A percentile compares a stretch with the other conserved stretches of the same genome.
Conservation (phyloP, 1,140 invertebrate species). For the Idris sp. region DNA sequence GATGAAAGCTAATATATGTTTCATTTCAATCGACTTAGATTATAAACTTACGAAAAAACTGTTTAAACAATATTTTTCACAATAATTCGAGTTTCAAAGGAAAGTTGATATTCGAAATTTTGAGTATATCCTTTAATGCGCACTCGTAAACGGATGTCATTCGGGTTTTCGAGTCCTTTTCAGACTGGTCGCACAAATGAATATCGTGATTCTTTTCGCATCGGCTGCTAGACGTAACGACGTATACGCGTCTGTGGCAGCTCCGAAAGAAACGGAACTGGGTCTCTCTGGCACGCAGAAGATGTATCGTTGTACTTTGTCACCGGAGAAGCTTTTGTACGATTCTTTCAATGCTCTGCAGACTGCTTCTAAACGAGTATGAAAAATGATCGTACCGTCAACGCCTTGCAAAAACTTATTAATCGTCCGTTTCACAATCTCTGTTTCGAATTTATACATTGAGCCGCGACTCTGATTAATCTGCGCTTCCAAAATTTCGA, state of each 20-base stretch:
- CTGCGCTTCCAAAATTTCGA: background rate
- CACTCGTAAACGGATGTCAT: conserved; percentile 30
- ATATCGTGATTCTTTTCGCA: conserved; percentile 29
- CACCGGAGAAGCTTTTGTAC: conserved; percentile 46
- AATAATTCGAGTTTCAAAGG: no score
- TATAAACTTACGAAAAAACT: no score
- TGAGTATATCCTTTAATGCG: conserved; percentile 26
- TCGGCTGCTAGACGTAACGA: conserved; percentile 33
- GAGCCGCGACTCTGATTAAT: background rate
- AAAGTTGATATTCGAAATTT: no score
- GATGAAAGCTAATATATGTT: no score
- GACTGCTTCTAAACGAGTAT: conserved; percentile 35
- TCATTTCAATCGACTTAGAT: no score
- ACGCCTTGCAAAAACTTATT: conserved; percentile 12
- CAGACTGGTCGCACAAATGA: conserved; percentile 20
- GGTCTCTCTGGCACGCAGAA: conserved; percentile 36
- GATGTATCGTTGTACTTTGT: conserved; percentile 60
- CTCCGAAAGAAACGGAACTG: conserved; percentile 43
- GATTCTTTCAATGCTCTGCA: conserved; percentile 36
- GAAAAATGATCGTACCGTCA: conserved; percentile 39
- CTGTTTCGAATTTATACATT: background rate
- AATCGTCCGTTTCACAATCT: conserved; percentile 2
- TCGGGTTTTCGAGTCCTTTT: conserved; percentile 22
- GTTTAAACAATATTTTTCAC: no score
- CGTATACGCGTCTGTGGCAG: conserved; percentile 24